Percentiles rank a stretch among this genome's conserved stretches.
phyloP scores from a whole-genome alignment of 2,113 vertebrate genomes.

The Toxotes chatareus region DNA sequence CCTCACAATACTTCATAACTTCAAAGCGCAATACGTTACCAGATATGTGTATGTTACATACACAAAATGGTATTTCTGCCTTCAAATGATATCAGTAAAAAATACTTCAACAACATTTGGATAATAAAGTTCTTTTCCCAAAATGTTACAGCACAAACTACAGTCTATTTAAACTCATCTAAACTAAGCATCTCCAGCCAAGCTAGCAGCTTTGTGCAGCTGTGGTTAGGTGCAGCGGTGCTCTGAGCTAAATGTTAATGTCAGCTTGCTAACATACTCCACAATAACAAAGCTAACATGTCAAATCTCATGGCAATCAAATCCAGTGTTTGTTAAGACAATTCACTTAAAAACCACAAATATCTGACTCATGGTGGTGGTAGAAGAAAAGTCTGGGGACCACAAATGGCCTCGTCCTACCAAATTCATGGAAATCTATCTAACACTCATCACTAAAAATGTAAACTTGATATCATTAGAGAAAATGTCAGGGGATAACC shows the following conservation, averaged over 20 bases:
- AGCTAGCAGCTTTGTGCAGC: neutral
- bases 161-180: neutral
- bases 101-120: neutral
- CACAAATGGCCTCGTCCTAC: neutral
- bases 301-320: neutral
- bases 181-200: neutral
- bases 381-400: neutral
- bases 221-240: neutral
- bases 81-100: neutral
- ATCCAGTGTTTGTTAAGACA: neutral
- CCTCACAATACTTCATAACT: neutral
- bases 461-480: neutral
- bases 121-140: neutral
- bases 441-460: neutral
- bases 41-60: neutral
- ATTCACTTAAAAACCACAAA: neutral
- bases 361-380: neutral
- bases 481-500: neutral
- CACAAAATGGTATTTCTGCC: neutral
- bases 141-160: neutral
- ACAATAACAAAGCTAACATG: too few species aligned
- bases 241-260: too few species aligned
- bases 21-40: neutral
- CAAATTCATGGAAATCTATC: neutral
- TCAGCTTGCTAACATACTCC: too few species aligned